Base-by-base conservation (phyloP, 2,888 invertebrate genomes). In the Galerucella pusilla region DNA sequence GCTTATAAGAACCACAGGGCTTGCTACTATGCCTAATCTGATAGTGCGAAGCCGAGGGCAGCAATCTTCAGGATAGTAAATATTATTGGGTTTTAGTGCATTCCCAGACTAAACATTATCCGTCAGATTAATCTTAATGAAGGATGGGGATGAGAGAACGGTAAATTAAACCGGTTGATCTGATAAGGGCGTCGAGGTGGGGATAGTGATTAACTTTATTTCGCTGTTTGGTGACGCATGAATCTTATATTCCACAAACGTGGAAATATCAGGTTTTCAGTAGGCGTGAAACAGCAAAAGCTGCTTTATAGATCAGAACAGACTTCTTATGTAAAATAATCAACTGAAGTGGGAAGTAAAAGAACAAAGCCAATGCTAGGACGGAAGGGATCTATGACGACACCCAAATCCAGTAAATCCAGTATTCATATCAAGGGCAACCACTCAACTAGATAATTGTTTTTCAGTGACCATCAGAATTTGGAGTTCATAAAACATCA, bases 11-110 rank as follows among this genome's bases (percentile, higher is more conserved):
- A 57, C 60, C 60, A 60, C 75, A 74, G 77, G 77, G 77, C 71
- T 74, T 77, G 75, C 71, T 73, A 73, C 73, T 69, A 49, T 12
- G 14, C 46, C 76, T 77, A 78, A 80, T 79, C 79, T 77, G 79
- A 80, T 77, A 71, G 69, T 71, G 64, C 46, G 10, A 65, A 65
- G 68, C 77, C 73, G 75, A 76, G 76, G 74, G 75, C 78, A 49
- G 74, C 79, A 78, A 77, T 79, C 78, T 77, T 75, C 72, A 66
- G 71, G 76, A 80, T 75, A 81, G 78, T 79, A 78, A 79, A 80
- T 79, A 81, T 81, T 81, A 77, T 80, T 78, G 77, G 79, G 80
- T 80, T 81, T 81, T 79, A 77, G 80, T 75, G 78, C 76, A 80
- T 79, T 76, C 74, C 79, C 79, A 76, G 71, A 76, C 76, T 68